A percentile compares a stretch with the other conserved stretches of the same genome.
Conservation (phyloP, 1,140 invertebrate species). For the Lasioglossum baleicum region DNA sequence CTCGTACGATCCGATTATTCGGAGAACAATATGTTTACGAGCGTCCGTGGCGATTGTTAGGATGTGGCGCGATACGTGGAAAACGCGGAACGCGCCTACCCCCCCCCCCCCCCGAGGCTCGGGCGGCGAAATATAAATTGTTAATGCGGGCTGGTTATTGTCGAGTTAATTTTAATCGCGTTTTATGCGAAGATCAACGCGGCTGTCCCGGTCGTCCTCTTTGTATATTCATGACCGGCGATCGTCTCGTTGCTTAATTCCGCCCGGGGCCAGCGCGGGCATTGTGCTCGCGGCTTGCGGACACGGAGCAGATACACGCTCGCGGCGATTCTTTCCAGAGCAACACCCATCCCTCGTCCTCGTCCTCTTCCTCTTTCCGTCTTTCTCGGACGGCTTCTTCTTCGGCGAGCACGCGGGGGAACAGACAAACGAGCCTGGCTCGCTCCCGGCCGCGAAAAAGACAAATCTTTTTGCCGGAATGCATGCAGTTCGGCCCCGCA, state of each 20-base stretch:
- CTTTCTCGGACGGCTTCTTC: not conserved
- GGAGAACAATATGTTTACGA: slow-evolving; percentile 29
- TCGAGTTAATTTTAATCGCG: slow-evolving; percentile 50
- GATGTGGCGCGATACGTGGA: not conserved
- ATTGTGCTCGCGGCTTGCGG: slow-evolving; percentile 22
- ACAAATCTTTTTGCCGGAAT: slow-evolving; percentile 16
- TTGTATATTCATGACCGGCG: slow-evolving; percentile 49
- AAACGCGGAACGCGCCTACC: not conserved
- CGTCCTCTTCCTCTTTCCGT: not conserved
- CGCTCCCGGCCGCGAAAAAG: slow-evolving; percentile 21
- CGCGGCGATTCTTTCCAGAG: slow-evolving; percentile 27
- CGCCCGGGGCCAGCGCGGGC: not conserved
- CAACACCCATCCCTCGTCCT: not conserved
- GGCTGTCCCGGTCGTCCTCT: not conserved
- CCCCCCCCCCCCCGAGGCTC: not conserved
- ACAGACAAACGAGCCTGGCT: slow-evolving; percentile 11
- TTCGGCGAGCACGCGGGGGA: not conserved
- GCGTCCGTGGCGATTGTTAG: slow-evolving; percentile 11
- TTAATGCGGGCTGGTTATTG: slow-evolving; percentile 44
- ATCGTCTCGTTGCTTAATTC: slow-evolving; percentile 57
- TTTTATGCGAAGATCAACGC: slow-evolving; percentile 47
- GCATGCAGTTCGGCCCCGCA: not conserved
- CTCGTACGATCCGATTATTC: slow-evolving; percentile 15
- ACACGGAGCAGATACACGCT: slow-evolving; percentile 6
- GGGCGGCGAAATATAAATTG: slow-evolving; percentile 35